Evolutionary conservation across 2,797 vertebrate genomes (phyloP).

Genomic region (Staurois parvus): DNA sequence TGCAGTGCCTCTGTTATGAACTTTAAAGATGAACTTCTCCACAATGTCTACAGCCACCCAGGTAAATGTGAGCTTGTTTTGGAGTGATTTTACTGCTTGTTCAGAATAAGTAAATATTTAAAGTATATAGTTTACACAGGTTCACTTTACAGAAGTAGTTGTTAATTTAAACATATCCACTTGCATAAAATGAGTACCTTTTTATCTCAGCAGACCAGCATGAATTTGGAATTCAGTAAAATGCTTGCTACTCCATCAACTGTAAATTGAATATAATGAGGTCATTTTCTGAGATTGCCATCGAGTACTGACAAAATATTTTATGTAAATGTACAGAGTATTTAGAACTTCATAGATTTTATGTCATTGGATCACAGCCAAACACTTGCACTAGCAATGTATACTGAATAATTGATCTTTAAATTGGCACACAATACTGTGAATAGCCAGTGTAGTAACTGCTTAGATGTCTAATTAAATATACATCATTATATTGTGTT

Average conservation of each 20-base stretch:
- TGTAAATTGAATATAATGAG: conserved; percentile 25
- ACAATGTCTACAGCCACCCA: too few species aligned
- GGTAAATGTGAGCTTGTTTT: too few species aligned
- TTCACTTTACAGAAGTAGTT: too few species aligned
- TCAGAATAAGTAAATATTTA: too few species aligned
- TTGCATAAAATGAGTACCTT: not conserved
- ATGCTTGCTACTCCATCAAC: not conserved
- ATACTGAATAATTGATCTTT: conserved; percentile 27
- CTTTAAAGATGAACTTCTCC: too few species aligned
- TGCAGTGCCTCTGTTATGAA: too few species aligned
- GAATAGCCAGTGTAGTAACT: not conserved
- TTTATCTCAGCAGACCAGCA: not conserved
- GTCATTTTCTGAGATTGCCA: conserved; percentile 6
- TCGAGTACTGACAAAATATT: conserved; percentile 23
- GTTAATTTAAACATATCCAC: too few species aligned
- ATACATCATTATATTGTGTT: conserved; percentile 7
- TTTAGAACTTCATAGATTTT: conserved; percentile 29
- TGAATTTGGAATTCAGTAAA: not conserved
- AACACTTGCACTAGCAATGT: conserved; percentile 18
- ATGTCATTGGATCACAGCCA: conserved; percentile 25
- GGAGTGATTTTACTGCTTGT: too few species aligned
- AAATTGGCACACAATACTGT: conserved; percentile 11
- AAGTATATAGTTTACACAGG: too few species aligned
- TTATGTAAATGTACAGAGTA: conserved; percentile 31
- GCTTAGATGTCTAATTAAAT: conserved; percentile 26